Conservation (phyloP, 2,113 vertebrate species). For the Pelobates fuscus region DNA sequence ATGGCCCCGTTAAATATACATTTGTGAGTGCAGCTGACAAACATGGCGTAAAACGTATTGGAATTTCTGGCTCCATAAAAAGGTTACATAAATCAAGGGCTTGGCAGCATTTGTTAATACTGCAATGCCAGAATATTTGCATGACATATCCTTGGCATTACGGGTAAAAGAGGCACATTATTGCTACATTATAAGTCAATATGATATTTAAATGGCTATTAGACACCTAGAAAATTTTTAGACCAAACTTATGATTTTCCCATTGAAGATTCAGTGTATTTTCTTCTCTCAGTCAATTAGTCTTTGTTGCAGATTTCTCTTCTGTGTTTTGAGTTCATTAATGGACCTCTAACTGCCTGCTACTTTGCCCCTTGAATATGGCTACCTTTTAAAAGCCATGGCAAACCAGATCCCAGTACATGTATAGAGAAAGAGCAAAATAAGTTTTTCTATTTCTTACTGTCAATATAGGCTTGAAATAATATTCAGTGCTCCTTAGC, state of each 20-base stretch:
- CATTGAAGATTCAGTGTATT: constrained; percentile 8
- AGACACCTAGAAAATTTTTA: constrained; percentile 25
- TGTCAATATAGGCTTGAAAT: too few species aligned
- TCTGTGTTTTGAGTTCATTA: neutral
- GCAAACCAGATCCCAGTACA: too few species aligned
- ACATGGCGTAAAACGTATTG: constrained; percentile 45
- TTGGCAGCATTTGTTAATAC: constrained; percentile 39
- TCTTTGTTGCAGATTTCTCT: neutral
- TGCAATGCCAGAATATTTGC: constrained; percentile 46
- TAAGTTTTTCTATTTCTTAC: too few species aligned
- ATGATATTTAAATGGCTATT: constrained; percentile 40
- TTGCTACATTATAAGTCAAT: constrained; percentile 43
- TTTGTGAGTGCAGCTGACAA: constrained; percentile 48
- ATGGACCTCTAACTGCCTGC: constrained; percentile 1
- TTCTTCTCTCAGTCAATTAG: neutral
- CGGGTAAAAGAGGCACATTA: constrained; percentile 36
- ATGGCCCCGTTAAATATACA: constrained; percentile 48
- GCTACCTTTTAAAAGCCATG: too few species aligned
- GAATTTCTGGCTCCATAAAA: constrained; percentile 45
- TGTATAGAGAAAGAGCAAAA: too few species aligned
- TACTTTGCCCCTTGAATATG: neutral
- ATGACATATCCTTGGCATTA: constrained; percentile 44
- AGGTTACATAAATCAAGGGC: constrained; percentile 43
- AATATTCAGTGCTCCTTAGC: too few species aligned
- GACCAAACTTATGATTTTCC: constrained; percentile 23